These are phyloP conservation scores for Thamnophis elegans DNA, from an alignment of 2,797 vertebrate genomes.

Conservation along the genomic window DNA sequence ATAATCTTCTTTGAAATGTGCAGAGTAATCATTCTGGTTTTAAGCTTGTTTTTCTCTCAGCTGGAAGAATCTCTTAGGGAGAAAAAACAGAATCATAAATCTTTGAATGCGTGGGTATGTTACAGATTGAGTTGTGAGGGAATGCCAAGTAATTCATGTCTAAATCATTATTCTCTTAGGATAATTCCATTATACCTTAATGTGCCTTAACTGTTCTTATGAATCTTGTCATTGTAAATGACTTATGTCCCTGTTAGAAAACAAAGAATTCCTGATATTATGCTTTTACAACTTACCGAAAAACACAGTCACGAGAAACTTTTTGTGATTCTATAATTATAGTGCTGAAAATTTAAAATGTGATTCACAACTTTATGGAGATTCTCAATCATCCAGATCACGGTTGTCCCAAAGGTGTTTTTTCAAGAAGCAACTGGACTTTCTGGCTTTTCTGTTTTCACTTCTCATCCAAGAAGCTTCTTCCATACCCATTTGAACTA, in stretches of 20 bases:
- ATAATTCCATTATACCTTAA: neutral
- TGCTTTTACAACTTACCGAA: neutral
- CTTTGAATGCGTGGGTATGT: neutral
- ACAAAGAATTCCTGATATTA: neutral
- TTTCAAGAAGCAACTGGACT: no score
- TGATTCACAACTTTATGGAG: neutral
- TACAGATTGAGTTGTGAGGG: neutral
- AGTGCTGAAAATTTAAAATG: neutral
- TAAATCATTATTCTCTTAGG: neutral
- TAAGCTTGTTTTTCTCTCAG: neutral
- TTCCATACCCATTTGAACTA: no score
- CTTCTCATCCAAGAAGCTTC: no score
- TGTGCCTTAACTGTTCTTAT: neutral
- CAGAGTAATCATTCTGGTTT: neutral
- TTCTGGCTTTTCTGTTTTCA: no score
- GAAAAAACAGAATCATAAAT: neutral
- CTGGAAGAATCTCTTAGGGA: neutral
- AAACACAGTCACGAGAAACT: neutral
- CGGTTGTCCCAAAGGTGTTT: no score
- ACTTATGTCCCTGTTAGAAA: neutral
- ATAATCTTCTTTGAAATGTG: neutral
- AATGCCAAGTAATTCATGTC: neutral
- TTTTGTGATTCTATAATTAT: neutral
- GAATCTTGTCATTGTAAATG: neutral
- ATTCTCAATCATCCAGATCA: no score